Evolutionary conservation across 2,113 vertebrate genomes (phyloP), one percentile per base, ranked within the genome.

Genomic region (Cheirogaleus medius): DNA sequence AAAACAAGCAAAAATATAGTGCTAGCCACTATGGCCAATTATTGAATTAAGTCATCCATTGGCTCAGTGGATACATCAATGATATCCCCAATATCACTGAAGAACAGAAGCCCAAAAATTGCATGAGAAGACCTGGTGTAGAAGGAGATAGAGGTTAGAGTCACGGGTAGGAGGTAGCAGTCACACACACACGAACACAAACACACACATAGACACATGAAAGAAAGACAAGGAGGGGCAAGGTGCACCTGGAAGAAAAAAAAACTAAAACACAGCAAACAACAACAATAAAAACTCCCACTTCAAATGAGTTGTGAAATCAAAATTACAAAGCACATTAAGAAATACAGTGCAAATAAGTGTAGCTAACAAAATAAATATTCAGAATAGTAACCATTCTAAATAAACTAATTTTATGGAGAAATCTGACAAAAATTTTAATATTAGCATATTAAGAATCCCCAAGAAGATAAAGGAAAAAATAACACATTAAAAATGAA

Each of bases 401-500:
- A 78, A 84, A 74, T 29, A 68, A 80, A 94, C 64, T 82, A 86
- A 78, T 76, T 91, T 90, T 91, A 56, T 74, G n/a, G 15, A 80
- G 23, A 1, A 60, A 29, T 64, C 23, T 76, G 63, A 74, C 27
- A 82, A 74, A 85, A 93, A 85, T 4, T 69, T 71, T 39, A 69
- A n/a, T 23, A 27, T 21, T 81, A 68, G 1, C 13, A 68, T 54
- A 25, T 32, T 54, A 7, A 84, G 32, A 63, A 74, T 56, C 27
- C 14, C 73, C 21, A 71, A 27, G 32, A 15, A 92, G 25, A 91
- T 64, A 91, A 82, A 87, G 77, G 47, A 85, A 94, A 20, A 93
- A 95, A 85, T 58, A 64, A 25, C 23, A 77, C n/a, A 80, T 84
- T 94, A 47, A 64, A 96, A 96, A 54, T 76, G 34, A 85, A 47